These are phyloP conservation scores for Dendrophyllia cribrosa DNA, from an alignment of 64 coral and sea anemone genomes.

Conservation along the genomic window DNA sequence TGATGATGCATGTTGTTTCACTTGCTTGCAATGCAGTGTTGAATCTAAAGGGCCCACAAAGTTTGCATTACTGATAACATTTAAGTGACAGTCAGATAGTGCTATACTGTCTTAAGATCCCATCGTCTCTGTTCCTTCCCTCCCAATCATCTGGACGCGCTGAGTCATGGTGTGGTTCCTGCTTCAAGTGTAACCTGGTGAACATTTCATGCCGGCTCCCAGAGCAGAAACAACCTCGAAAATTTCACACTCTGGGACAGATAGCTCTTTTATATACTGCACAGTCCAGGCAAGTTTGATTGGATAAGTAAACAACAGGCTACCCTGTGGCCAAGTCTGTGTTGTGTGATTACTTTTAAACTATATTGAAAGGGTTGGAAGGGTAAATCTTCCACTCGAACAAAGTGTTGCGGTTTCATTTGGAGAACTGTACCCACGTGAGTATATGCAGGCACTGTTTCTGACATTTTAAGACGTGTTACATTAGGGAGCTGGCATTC, in stretches of 20 bases:
- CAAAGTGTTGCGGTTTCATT: not conserved
- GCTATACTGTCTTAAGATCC: not conserved
- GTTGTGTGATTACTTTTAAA: not conserved
- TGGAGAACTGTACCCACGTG: slow-evolving; percentile 32
- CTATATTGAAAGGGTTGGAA: not conserved
- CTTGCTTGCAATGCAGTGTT: slow-evolving; percentile 24
- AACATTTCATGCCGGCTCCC: slow-evolving; percentile 56
- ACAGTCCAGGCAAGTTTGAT: slow-evolving; percentile 36
- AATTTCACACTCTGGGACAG: slow-evolving; percentile 9
- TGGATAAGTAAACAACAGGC: not conserved
- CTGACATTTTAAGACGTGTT: slow-evolving; percentile 4
- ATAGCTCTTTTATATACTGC: not conserved
- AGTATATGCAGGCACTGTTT: slow-evolving; percentile 15
- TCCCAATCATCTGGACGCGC: slow-evolving; percentile 89
- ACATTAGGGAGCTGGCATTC: slow-evolving; percentile 88
- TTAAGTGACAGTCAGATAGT: not conserved
- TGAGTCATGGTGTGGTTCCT: slow-evolving; percentile 96
- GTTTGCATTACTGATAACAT: slow-evolving; percentile 57
- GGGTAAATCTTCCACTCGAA: not conserved
- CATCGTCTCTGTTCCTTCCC: slow-evolving; percentile 73
- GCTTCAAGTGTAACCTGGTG: slow-evolving; percentile 66
- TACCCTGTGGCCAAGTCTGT: not conserved
- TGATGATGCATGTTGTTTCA: not conserved
- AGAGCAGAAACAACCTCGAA: slow-evolving; percentile 40
- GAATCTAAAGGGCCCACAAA: slow-evolving; percentile 67